These are phyloP conservation scores for Dolichopus griseipennis DNA, from an alignment of 2,888 invertebrate species.

Conservation along the genomic window DNA sequence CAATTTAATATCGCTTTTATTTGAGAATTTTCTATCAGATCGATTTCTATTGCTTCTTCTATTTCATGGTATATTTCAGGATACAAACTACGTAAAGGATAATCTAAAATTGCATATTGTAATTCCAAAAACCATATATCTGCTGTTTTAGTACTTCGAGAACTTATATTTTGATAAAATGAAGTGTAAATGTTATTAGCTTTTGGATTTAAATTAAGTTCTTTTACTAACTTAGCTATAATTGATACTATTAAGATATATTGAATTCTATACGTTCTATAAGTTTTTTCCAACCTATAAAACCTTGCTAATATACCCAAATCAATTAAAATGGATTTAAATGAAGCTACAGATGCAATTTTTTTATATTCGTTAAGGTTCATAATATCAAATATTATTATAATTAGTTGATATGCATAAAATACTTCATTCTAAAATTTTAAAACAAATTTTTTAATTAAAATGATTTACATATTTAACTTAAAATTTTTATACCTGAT, in stretches of 20 bases:
- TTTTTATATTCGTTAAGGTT: slow-evolving; percentile 18
- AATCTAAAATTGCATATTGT: slow-evolving; percentile 25
- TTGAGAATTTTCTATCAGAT: slow-evolving; percentile 14
- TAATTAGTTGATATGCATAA: slow-evolving; percentile 21
- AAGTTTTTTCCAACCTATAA: slow-evolving; percentile 14
- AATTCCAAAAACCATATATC: slow-evolving; percentile 19
- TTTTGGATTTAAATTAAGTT: background rate
- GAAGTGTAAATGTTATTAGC: background rate
- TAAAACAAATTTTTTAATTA: slow-evolving; percentile 11
- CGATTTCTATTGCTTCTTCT: slow-evolving; percentile 15
- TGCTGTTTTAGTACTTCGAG: slow-evolving; percentile 15
- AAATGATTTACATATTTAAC: background rate
- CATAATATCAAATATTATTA: slow-evolving; percentile 23
- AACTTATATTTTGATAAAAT: background rate
- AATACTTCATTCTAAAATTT: slow-evolving; percentile 21
- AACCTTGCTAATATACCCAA: slow-evolving; percentile 17
- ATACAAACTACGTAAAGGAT: slow-evolving; percentile 23
- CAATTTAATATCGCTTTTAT: slow-evolving; percentile 24
- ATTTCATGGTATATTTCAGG: slow-evolving; percentile 22
- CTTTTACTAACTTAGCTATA: slow-evolving; percentile 15
- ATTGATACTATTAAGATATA: slow-evolving; percentile 17
- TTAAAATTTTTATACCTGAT: slow-evolving; percentile 12
- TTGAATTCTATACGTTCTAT: slow-evolving; percentile 13
- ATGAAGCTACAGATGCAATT: background rate
- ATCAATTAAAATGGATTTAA: slow-evolving; percentile 15